Evolutionary conservation across 35 echinoderm and acorn worm species (phyloP).

Genomic region (Apostichopus californicus): DNA sequence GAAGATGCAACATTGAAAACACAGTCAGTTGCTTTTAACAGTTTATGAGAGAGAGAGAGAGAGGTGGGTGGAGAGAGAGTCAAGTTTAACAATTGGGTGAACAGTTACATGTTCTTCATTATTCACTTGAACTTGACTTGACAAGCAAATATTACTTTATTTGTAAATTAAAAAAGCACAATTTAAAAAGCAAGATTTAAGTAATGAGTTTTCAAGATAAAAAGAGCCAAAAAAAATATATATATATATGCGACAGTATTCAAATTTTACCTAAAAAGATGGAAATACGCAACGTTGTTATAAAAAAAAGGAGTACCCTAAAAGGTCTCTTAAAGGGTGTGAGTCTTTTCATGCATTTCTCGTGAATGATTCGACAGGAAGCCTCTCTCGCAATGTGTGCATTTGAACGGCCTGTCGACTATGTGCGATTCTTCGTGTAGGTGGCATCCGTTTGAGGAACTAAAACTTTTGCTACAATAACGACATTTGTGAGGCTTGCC

Average conservation of each 20-base stretch:
- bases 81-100: too few relatives aligned
- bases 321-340: slow-evolving; percentile 31
- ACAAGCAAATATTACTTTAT: too few relatives aligned
- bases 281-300: not conserved
- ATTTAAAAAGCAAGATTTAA: too few relatives aligned
- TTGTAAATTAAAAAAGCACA: too few relatives aligned
- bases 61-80: too few relatives aligned
- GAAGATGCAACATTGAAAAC: too few relatives aligned
- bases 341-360: slow-evolving; percentile 46
- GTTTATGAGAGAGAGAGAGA: too few relatives aligned
- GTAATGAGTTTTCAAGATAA: not conserved
- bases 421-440: slow-evolving; percentile 46
- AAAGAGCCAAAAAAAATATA: not conserved
- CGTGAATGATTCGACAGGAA: slow-evolving; percentile 37
- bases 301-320: not conserved
- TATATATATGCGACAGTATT: not conserved
- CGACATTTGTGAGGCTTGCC: slow-evolving; percentile 47
- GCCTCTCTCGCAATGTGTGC: slow-evolving; percentile 6
- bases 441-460: slow-evolving; percentile 32
- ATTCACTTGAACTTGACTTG: too few relatives aligned
- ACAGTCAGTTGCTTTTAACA: too few relatives aligned
- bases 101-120: too few relatives aligned
- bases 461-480: slow-evolving; percentile 40
- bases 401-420: slow-evolving; percentile 41
- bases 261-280: not conserved